Evolutionary conservation across 1,140 invertebrate genomes (phyloP), one percentile per base, ranked within the genome.

Genomic region (Aplysia californica): DNA sequence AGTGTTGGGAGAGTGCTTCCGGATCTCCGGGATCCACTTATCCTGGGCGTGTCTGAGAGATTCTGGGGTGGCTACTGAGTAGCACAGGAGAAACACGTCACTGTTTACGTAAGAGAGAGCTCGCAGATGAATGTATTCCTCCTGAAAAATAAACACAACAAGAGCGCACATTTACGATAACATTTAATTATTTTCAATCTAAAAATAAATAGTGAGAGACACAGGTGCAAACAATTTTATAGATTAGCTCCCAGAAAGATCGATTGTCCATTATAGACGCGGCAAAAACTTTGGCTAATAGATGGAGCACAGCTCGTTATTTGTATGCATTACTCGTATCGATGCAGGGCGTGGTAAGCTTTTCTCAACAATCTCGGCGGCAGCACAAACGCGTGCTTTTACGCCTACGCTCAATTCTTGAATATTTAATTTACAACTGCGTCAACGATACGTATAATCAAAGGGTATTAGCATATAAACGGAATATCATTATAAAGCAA

Each of bases 21-120:
- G 91, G 31, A 92, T 89, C 87, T 93, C 92, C 21, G 90, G 89
- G 78, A 89, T 86, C 91, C 91, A 88, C 92, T 98, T 99, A 76
- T 96, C 96, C 86, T 97, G 93, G 74, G 99, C 96, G 90, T 99
- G 99, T 91, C 99, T 97, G 91, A 98, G 98, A 79, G 97, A 98
- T n/a, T 97, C 96, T 73, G 98, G 98, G 81, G 96, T 98, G 38
- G 99, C 97, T 79, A 99, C 97, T 83, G 97, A 99, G 91, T 99
- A 99, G 92, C 97, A 98, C 64, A 99, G 97, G 78, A 99, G 94
- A 91, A 99, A 99, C 70, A 99, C 97, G 90, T 99, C 97, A 29
- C 97, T 99, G 89, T 98, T 97, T 81, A 97, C 97, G 91, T 99
- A 99, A 39, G 96, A 97, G 4, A 99, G 91, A 20, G 96, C 96